phyloP scores from a whole-genome alignment of 2,888 invertebrate species.

The Tineola bisselliella region DNA sequence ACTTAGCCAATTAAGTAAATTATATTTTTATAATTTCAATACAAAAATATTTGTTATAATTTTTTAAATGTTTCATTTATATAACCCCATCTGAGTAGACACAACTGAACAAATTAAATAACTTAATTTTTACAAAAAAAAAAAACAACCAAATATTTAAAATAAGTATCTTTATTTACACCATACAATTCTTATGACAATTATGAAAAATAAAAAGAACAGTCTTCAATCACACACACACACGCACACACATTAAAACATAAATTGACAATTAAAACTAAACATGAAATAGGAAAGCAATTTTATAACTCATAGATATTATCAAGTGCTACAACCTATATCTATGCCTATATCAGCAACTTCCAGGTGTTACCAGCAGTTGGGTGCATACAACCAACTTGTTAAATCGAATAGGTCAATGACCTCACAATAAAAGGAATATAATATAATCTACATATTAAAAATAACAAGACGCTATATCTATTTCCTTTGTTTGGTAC shows the following conservation, averaged over 20 bases:
- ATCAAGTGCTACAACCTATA: too few relatives aligned
- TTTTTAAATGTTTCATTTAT: not conserved
- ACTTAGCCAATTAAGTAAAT: too few relatives aligned
- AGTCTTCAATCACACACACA: slow-evolving; percentile 8
- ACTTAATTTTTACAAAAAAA: not conserved
- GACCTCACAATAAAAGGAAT: too few relatives aligned
- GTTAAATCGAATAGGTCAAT: too few relatives aligned
- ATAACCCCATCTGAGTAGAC: not conserved
- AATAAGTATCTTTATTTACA: slow-evolving; percentile 9
- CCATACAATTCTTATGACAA: not conserved
- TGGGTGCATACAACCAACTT: too few relatives aligned
- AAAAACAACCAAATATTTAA: not conserved
- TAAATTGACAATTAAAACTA: not conserved
- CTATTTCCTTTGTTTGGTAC: too few relatives aligned
- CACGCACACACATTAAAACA: not conserved
- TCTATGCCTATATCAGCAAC: too few relatives aligned
- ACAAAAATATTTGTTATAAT: not conserved
- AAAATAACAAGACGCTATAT: too few relatives aligned
- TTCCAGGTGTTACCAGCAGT: too few relatives aligned
- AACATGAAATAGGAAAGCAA: not conserved
- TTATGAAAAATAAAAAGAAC: not conserved
- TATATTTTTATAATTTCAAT: not conserved
- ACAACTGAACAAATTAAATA: too few relatives aligned
- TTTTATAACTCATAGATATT: not conserved
- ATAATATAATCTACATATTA: too few relatives aligned